These are phyloP conservation scores for Spilarctia lutea DNA, from an alignment of 2,888 invertebrate genomes.

Conservation along the genomic window DNA sequence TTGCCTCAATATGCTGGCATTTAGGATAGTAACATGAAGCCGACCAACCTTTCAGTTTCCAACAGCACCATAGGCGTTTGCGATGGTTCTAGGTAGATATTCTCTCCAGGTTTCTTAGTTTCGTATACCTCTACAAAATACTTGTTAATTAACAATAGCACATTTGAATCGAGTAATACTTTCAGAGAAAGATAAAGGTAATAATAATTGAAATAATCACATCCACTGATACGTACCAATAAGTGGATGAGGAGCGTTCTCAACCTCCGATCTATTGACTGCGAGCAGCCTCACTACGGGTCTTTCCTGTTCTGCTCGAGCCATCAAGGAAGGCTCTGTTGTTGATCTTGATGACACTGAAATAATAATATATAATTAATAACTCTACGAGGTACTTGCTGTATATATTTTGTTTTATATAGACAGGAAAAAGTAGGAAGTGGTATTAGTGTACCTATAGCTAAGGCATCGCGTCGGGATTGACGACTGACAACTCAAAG, in stretches of 20 bases:
- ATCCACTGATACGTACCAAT: constrained; percentile 55
- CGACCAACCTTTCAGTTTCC: constrained; percentile 72
- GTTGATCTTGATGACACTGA: constrained; percentile 73
- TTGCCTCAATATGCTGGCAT: not conserved
- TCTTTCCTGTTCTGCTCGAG: constrained; percentile 56
- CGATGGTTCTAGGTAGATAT: constrained; percentile 65
- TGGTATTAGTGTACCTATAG: no score
- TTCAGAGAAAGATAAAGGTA: not conserved
- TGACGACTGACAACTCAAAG: no score
- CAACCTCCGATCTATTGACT: constrained; percentile 71
- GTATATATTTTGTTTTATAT: no score
- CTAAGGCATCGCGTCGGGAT: no score
- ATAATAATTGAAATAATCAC: not conserved
- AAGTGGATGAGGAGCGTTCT: constrained; percentile 67
- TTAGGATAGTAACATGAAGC: not conserved
- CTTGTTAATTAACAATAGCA: not conserved
- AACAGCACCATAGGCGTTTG: constrained; percentile 71
- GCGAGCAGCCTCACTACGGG: constrained; percentile 75
- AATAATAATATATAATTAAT: not conserved
- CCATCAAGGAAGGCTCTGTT: constrained; percentile 53
- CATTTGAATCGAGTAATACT: not conserved
- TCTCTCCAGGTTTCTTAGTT: constrained; percentile 64
- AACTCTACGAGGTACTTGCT: not conserved
- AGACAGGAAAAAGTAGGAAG: no score
- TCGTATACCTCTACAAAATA: constrained; percentile 68